Base-by-base conservation (phyloP, 1,140 invertebrate genomes). In the Notospermus geniculatus region DNA sequence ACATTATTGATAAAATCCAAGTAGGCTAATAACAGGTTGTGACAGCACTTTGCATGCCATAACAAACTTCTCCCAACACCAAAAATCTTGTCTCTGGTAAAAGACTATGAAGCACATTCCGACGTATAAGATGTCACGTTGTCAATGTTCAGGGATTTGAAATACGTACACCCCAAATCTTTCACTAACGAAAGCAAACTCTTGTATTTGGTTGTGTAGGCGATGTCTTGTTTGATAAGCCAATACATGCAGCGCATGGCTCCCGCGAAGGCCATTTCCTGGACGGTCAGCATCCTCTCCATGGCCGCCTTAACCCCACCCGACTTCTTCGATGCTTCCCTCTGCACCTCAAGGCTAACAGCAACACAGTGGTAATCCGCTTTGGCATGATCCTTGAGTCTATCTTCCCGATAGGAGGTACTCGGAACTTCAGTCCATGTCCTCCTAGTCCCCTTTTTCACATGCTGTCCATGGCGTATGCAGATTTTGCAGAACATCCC, bases 171-270 rank as follows among this genome's bases (percentile, higher is more conserved):
- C 19, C 46, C 46, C 25, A 50, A 27, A n/a, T 50, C 46, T 7
- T 7, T n/a, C 4, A 5, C 5, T 7, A 50, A n/a, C 5, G 5
- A 7, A 4, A 50, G 46, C 4, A 50, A n/a, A 27, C 19, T 23
- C n/a, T 50, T 50, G 46, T 7, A 50, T 9, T 19, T 50, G 25
- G 46, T 50, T 50, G 46, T 50, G n/a, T 50, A n/a, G 9, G 46
- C 5, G 5, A 50, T 50, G 46, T 50, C 46, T 23, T 50, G 46
- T 9, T 27, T 19, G 4, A 50, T 50, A 5, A 50, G n/a, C 46
- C 46, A 50, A 27, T 50, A 50, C 46, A 50, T 50, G 46, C 46
- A 50, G n/a, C 46, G 46, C 46, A 50, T 23, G n/a, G 46, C 46
- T n/a, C 4, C 46, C n/a, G n/a, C n/a, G n/a, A 50, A 50, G 9